A percentile compares a stretch with the other conserved stretches of the same genome.
Evolutionary conservation across 2,888 invertebrate genomes (phyloP).

Genomic region (Rhingia rostrata): DNA sequence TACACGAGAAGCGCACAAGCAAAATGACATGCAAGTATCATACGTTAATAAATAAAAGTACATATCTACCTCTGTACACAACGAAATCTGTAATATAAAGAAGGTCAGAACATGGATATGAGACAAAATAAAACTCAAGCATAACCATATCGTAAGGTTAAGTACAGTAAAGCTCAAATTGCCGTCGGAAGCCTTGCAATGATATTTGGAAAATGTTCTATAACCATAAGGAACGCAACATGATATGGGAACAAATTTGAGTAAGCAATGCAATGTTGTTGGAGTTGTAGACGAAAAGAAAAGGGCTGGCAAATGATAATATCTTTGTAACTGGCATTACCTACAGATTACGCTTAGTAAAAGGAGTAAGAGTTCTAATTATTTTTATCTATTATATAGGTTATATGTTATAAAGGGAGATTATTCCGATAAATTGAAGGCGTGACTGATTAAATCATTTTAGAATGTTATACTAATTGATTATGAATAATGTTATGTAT

Average conservation of each 20-base stretch:
- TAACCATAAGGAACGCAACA: slow-evolving; percentile 20
- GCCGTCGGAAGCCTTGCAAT: slow-evolving; percentile 14
- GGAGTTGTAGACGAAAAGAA: background rate
- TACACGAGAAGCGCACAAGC: slow-evolving; percentile 1
- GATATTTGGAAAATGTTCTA: slow-evolving; percentile 3
- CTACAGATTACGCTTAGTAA: slow-evolving; percentile 2
- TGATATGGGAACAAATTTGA: slow-evolving; percentile 4
- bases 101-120: slow-evolving; percentile 26
- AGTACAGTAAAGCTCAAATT: slow-evolving; percentile 12
- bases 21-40: slow-evolving; percentile 16
- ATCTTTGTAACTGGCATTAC: slow-evolving; percentile 3
- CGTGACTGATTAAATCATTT: too few relatives aligned
- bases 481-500: too few relatives aligned
- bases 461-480: too few relatives aligned
- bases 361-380: slow-evolving; percentile 11
- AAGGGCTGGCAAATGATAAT: background rate
- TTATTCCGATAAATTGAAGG: background rate
- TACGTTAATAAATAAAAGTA: slow-evolving; percentile 30
- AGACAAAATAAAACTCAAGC: slow-evolving; percentile 8
- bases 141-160: slow-evolving; percentile 15
- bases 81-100: slow-evolving; percentile 21
- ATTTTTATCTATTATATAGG: background rate
- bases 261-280: slow-evolving; percentile 3
- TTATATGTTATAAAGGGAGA: background rate
- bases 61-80: background rate